A percentile compares a stretch with the other conserved stretches of the same genome.
These are phyloP conservation scores for Xylota sylvarum DNA, from an alignment of 2,888 invertebrate genomes.

Conservation along the genomic window DNA sequence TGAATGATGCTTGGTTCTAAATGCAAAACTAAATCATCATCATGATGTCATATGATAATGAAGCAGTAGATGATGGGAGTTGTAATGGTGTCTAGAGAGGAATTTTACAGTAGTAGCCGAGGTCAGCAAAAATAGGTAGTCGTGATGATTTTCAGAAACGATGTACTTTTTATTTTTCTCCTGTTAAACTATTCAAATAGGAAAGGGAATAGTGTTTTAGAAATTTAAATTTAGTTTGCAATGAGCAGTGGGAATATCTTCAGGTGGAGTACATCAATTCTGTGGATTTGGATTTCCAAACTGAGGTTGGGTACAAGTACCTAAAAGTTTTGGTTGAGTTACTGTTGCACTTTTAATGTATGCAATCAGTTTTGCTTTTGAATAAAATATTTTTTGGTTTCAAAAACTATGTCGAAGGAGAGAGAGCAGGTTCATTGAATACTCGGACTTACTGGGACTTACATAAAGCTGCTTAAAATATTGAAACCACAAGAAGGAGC, in stretches of 20 bases:
- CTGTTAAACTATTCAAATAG: slow-evolving; percentile 14
- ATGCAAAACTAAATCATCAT: slow-evolving; percentile 58
- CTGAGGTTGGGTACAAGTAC: background rate
- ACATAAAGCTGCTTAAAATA: background rate
- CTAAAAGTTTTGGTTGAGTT: slow-evolving; percentile 18
- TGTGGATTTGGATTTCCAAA: background rate
- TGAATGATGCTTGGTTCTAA: slow-evolving; percentile 31
- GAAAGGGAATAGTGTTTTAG: slow-evolving; percentile 26
- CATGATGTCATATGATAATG: slow-evolving; percentile 51
- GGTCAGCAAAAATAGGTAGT: slow-evolving; percentile 9
- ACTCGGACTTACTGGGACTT: background rate
- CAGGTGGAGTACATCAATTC: slow-evolving; percentile 6
- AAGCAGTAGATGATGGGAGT: slow-evolving; percentile 16
- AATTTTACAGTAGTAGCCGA: slow-evolving; percentile 21
- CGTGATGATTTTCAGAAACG: slow-evolving; percentile 15
- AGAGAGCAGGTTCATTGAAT: too few relatives aligned
- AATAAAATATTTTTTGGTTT: slow-evolving; percentile 16
- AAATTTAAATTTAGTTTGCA: slow-evolving; percentile 38
- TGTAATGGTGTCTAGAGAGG: slow-evolving; percentile 14
- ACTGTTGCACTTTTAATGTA: background rate
- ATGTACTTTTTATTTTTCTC: background rate
- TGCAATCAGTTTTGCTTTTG: slow-evolving; percentile 21
- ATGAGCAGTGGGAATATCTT: slow-evolving; percentile 7
- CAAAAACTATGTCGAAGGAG: too few relatives aligned
- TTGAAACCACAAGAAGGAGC: background rate